Conservation (phyloP, 2,888 invertebrate genomes). For the Hemaris fuciformis region DNA sequence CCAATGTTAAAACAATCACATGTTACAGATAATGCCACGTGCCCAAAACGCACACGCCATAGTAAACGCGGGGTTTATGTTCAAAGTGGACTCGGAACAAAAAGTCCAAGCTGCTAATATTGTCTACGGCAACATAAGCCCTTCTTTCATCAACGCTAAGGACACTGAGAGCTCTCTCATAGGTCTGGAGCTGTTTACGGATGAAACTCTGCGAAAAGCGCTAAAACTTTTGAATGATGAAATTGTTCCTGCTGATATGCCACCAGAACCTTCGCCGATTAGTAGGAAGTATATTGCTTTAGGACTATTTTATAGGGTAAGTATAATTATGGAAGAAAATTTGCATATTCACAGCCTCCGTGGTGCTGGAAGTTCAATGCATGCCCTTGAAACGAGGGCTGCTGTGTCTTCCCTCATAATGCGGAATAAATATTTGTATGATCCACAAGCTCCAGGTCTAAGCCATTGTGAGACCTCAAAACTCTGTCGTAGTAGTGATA, state of each 20-base stretch:
- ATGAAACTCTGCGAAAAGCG: conserved; percentile 69
- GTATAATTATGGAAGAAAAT: not conserved
- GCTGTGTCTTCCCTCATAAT: no score
- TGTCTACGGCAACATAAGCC: conserved; percentile 84
- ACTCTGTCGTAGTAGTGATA: no score
- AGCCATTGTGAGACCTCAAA: no score
- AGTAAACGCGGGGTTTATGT: conserved; percentile 88
- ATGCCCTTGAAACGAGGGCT: no score
- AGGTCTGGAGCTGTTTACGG: conserved; percentile 69
- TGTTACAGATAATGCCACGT: conserved; percentile 85
- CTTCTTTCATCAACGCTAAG: conserved; percentile 79
- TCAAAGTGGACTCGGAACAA: conserved; percentile 75
- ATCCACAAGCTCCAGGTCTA: no score
- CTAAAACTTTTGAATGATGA: conserved; percentile 80
- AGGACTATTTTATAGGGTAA: conserved; percentile 91
- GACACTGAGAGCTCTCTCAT: conserved; percentile 74
- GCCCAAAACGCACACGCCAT: conserved; percentile 89
- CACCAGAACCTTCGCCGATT: conserved; percentile 85
- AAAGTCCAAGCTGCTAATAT: conserved; percentile 76
- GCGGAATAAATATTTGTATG: no score
- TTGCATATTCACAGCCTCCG: not conserved
- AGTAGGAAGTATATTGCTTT: conserved; percentile 87
- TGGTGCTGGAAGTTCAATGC: no score
- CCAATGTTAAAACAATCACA: conserved; percentile 19
- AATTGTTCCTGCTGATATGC: conserved; percentile 82